Evolutionary conservation across 2,797 vertebrate species (phyloP), one percentile per base, ranked within the genome.

Genomic region (Schizopygopsis malacanthus): DNA sequence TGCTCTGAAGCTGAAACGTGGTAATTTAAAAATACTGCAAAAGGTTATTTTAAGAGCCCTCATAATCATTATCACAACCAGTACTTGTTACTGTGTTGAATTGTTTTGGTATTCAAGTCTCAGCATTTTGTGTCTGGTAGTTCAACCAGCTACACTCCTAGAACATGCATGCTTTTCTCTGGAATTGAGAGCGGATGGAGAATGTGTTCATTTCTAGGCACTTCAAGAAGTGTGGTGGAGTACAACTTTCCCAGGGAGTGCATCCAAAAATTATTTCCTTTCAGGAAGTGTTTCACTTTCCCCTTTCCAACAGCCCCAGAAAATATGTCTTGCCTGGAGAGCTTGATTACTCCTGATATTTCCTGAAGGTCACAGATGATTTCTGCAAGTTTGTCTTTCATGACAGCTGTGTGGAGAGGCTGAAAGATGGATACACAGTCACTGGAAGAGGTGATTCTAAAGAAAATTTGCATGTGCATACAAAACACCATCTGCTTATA

Each of bases 271-370:
- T 95, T 90, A 79, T 95, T 95, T 79, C 92, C 92, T 18, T 88
- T 85, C 18, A 83, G 90, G 22, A 93, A 93, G 69, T 95, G 94
- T 59, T 95, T 95, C 79, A 67, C 89, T 16, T 94, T 95, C 79
- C 89, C 90, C 0, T 78, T 83, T 4, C 94, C 93, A 12, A 77
- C 89, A 2, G 63, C 39, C 25, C 76, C 89, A 16, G 90, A 82
- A 9, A 84, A 83, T 1, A 82, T 91, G 88, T 20, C 43, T 28
- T 25, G 15, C 1, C 83, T 92, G 13, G 91, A 90, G 25, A 65
- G 16, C 8, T 63, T 92, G 50, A 20, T 85, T 7, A 79, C 89
- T 7, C 3, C 7, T 15, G 71, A 90, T 0, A 65, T 92, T 6
- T 84, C 71, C 22, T 82, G 9, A 33, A 59, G 6, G 73, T 76